A percentile compares a stretch with the other conserved stretches of the same genome.
Conservation (phyloP, 2,888 invertebrate species). For the Meghimatium bilineatum region DNA sequence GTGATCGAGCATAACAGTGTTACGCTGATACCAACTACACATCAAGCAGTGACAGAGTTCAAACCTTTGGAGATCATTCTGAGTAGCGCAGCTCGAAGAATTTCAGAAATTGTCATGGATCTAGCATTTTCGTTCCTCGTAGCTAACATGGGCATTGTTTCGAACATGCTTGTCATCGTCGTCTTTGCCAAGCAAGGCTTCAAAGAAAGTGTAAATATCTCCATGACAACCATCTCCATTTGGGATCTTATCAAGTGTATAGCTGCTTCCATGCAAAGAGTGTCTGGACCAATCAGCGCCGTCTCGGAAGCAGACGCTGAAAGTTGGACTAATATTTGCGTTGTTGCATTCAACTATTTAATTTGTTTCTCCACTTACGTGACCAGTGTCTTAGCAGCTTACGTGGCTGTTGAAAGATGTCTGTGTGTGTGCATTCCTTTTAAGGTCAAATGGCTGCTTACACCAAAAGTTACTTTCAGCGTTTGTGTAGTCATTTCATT, state of each 20-base stretch:
- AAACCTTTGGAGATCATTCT: conserved; percentile 31
- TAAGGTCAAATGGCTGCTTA: conserved; percentile 43
- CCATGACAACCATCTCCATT: conserved; percentile 44
- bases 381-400: conserved; percentile 43
- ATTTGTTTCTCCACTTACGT: conserved; percentile 44
- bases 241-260: conserved; percentile 41
- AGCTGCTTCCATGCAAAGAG: conserved; percentile 32
- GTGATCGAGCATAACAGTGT: not conserved
- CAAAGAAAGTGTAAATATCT: conserved; percentile 42
- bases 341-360: conserved; percentile 35
- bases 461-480: conserved; percentile 35
- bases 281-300: conserved; percentile 28
- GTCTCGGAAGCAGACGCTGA: conserved; percentile 16
- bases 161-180: conserved; percentile 26
- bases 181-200: conserved; percentile 42
- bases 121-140: conserved; percentile 16
- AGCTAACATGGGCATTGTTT: conserved; percentile 28
- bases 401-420: conserved; percentile 47
- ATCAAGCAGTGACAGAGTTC: not conserved
- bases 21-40: not conserved
- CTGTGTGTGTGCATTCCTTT: conserved; percentile 44
- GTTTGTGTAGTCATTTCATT: conserved; percentile 26
- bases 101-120: conserved; percentile 41
- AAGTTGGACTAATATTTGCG: conserved; percentile 38
- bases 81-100: not conserved